Percentiles rank a stretch among this genome's conserved stretches.
Evolutionary conservation across 2,113 vertebrate species (phyloP).

Genomic region (Pyxicephalus adspersus): DNA sequence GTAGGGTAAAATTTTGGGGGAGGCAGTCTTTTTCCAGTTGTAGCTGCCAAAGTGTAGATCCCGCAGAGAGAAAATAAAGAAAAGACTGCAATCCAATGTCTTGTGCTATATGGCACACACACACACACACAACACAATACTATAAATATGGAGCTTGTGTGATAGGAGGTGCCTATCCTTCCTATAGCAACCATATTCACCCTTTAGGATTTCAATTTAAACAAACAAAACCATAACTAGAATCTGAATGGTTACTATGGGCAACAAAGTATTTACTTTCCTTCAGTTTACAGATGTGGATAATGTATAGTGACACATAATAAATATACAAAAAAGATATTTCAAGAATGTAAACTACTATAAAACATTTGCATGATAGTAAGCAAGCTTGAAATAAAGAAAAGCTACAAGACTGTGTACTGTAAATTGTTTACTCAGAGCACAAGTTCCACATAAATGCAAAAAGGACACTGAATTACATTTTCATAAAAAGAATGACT

Average conservation of each 20-base stretch:
- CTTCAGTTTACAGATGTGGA: too few species aligned
- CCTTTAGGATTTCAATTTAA: too few species aligned
- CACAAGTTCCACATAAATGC: not conserved
- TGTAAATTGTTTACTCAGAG: conserved; percentile 27
- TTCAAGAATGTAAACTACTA: too few species aligned
- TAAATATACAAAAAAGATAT: too few species aligned
- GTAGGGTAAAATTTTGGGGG: not conserved
- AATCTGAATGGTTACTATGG: too few species aligned
- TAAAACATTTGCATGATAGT: not conserved
- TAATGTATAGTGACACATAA: too few species aligned
- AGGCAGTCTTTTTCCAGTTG: not conserved
- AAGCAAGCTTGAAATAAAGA: conserved; percentile 5
- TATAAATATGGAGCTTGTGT: not conserved
- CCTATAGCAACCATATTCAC: too few species aligned
- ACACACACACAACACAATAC: not conserved
- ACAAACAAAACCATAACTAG: too few species aligned
- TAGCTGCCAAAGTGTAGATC: conserved; percentile 40
- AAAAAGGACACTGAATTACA: not conserved
- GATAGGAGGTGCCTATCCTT: too few species aligned
- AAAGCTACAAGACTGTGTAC: not conserved
- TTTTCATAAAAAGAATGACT: not conserved
- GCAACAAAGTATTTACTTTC: too few species aligned
- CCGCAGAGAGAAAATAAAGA: not conserved
- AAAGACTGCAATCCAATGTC: conserved; percentile 19
- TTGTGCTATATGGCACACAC: not conserved